Conservation (phyloP, 1,140 invertebrate species). For the Trichonephila inaurata region DNA sequence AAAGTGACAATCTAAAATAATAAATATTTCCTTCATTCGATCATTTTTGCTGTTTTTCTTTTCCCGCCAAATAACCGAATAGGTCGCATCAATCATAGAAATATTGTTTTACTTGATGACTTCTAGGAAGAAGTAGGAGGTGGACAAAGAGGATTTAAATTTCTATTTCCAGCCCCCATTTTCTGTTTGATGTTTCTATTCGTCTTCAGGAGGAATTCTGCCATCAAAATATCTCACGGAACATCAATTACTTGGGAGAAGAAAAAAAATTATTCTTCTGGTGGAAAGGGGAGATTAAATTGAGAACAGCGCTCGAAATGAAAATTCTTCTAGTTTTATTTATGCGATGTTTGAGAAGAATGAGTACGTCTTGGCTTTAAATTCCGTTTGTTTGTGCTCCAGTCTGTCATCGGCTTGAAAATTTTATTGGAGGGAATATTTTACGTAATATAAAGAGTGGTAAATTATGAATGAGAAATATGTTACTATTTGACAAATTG, state of each 20-base stretch:
- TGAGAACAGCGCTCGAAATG: slow-evolving; percentile 45
- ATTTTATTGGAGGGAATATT: slow-evolving; percentile 17
- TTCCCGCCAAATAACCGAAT: slow-evolving; percentile 16
- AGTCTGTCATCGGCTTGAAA: not conserved
- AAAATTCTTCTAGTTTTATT: slow-evolving; percentile 45
- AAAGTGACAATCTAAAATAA: slow-evolving; percentile 32
- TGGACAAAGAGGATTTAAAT: slow-evolving; percentile 25
- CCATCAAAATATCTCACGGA: slow-evolving; percentile 19
- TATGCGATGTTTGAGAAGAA: slow-evolving; percentile 38
- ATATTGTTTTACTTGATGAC: slow-evolving; percentile 42
- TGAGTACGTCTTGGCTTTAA: not conserved
- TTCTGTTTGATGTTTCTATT: slow-evolving; percentile 56
- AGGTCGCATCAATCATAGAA: slow-evolving; percentile 33
- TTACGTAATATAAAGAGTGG: not conserved
- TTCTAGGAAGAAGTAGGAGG: not conserved
- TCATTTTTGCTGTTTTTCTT: slow-evolving; percentile 17
- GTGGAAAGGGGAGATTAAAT: slow-evolving; percentile 41
- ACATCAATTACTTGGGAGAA: slow-evolving; percentile 40
- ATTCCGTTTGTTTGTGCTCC: slow-evolving; percentile 13
- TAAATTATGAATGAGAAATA: not conserved
- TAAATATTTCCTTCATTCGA: slow-evolving; percentile 33
- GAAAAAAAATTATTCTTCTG: slow-evolving; percentile 26
- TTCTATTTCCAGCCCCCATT: not conserved
- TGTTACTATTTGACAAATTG: not conserved
- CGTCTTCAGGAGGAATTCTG: slow-evolving; percentile 10